These are phyloP conservation scores for Eulemur mongoz DNA, from an alignment of 2,797 vertebrate species.

Conservation along the genomic window DNA sequence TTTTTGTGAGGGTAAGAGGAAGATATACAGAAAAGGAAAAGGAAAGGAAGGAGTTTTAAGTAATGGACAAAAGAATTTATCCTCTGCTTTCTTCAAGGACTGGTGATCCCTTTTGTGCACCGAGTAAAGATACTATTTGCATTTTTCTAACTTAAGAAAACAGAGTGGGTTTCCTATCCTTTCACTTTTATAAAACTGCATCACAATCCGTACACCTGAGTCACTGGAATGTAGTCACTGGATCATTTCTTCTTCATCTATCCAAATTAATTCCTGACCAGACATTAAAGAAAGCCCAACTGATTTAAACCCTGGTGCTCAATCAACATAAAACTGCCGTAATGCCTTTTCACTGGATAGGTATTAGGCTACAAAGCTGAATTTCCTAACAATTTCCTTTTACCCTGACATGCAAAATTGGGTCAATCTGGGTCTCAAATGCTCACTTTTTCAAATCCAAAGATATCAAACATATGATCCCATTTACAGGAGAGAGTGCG, in stretches of 20 bases:
- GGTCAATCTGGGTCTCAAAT: not conserved
- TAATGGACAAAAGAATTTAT: not conserved
- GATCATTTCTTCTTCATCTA: not conserved
- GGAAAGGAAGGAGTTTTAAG: not conserved
- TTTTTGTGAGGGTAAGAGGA: not conserved
- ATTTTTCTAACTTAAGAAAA: conserved; percentile 2
- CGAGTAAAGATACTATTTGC: not conserved
- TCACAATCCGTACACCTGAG: not conserved
- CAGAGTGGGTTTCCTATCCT: not conserved
- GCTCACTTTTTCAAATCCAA: not conserved
- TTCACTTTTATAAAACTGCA: not conserved
- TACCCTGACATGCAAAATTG: not conserved
- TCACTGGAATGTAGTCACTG: not conserved
- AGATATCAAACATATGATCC: not conserved
- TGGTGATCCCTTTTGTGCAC: not conserved
- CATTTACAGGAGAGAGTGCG: not conserved
- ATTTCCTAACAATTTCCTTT: not conserved
- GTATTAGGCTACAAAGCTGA: not conserved
- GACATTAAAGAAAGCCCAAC: not conserved
- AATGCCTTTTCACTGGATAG: not conserved
- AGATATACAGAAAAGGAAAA: not conserved
- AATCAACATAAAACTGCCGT: not conserved
- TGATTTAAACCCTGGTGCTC: not conserved
- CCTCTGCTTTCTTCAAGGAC: not conserved
- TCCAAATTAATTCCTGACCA: not conserved